Base-by-base conservation (phyloP, 2,888 invertebrate genomes). In the Aelia acuminata region DNA sequence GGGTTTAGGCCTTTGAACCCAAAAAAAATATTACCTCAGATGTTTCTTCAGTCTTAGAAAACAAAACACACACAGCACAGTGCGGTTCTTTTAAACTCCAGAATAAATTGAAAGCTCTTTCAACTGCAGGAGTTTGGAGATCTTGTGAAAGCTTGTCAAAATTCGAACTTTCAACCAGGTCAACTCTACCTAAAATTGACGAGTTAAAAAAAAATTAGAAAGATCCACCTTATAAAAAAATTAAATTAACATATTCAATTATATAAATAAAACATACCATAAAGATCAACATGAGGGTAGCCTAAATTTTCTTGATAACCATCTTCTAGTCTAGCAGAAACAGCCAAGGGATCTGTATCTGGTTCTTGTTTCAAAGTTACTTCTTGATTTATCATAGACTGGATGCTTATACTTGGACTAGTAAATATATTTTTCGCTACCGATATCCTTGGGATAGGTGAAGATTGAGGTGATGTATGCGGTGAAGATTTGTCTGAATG, bases 61-160 rank as follows among this genome's bases (percentile, higher is more conserved):
- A 94, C 18, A 94, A 92, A 8, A 93, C 92, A 91, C 95, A 95
- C 22, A 95, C 92, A 20, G 93, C 92, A 92, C 95, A 95, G 90
- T 94, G 93, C 0, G 95, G 95, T n/a, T 92, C 92, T 86, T 92
- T 92, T 70, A 92, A 92, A 88, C 94, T 93, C 92, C 93, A 92
- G 88, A 92, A 92, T 87, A 92, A 91, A 91, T 95, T 95, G 91
- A 93, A 94, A 35, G 88, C 70, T n/a, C 87, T 84, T 84, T 90
- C 90, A 47, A 88, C 31, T 3, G 15, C 50, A n/a, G 88, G 90
- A 47, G 89, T 63, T 31, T 85, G 75, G 31, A 90, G 89, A 31
- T 88, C 88, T 80, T 88, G 50, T 31, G 53, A 80, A 48, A 87
- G 87, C 47, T 48, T 86, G 47, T 31, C 50, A 86, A 87, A 39